These are phyloP conservation scores for Helleia helle DNA, from an alignment of 2,888 invertebrate genomes.

Conservation along the genomic window DNA sequence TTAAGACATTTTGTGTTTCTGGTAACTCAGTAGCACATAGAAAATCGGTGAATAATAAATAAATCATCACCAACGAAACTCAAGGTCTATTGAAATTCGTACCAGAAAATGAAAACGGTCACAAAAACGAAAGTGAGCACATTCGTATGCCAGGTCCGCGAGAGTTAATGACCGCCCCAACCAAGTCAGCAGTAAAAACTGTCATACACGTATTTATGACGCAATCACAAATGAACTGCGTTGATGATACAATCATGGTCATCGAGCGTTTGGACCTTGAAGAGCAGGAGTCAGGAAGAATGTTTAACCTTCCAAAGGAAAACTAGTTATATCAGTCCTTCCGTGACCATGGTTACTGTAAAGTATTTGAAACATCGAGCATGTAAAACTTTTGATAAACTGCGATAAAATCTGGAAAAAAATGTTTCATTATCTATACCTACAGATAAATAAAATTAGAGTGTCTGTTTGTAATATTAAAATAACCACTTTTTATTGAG, in stretches of 20 bases:
- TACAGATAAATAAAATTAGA: no score
- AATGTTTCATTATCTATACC: no score
- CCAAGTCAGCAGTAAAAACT: constrained; percentile 63
- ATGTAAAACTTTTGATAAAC: neutral
- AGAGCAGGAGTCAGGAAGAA: no score
- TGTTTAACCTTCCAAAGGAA: no score
- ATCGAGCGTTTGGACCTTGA: no score
- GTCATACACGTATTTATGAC: constrained; percentile 61
- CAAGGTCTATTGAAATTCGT: neutral
- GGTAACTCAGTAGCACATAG: no score
- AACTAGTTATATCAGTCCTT: no score
- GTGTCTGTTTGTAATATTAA: no score
- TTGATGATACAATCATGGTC: constrained; percentile 4
- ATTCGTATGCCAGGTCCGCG: constrained; percentile 46
- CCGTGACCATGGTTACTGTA: neutral
- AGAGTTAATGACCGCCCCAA: constrained; percentile 54
- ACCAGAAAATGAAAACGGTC: constrained; percentile 10
- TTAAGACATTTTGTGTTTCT: no score
- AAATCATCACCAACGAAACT: neutral
- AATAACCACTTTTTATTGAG: no score
- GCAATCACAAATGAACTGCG: constrained; percentile 35
- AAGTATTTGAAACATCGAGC: neutral
- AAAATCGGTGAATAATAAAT: neutral
- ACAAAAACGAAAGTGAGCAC: constrained; percentile 29
- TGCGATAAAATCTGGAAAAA: neutral